phyloP scores from a whole-genome alignment of 1,140 invertebrate genomes.

The Nephotettix cincticeps region DNA sequence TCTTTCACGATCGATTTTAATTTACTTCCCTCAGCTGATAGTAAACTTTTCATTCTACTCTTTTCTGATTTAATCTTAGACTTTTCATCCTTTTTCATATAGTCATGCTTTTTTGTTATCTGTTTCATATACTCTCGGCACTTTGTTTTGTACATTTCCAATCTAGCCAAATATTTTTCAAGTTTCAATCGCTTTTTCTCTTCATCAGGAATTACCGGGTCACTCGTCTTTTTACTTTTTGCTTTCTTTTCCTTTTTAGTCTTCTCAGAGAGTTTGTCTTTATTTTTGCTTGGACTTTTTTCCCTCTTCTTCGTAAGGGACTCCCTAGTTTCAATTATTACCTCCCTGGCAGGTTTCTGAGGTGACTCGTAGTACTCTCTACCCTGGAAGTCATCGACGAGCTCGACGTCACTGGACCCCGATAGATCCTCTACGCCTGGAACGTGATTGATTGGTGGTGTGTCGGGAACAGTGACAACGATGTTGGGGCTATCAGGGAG shows the following conservation, averaged over 20 bases:
- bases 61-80: neutral
- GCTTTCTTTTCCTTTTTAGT: neutral
- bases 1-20: neutral
- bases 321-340: neutral
- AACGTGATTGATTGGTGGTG: neutral
- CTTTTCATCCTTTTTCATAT: conserved; percentile 2
- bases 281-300: neutral
- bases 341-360: conserved; percentile 6
- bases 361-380: neutral
- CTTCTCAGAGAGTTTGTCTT: neutral
- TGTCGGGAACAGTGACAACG: neutral
- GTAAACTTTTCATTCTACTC: neutral
- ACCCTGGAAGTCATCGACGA: neutral
- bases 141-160: neutral
- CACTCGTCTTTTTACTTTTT: neutral
- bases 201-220: neutral
- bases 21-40: neutral
- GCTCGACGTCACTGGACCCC: neutral
- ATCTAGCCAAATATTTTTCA: conserved; percentile 1
- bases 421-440: neutral
- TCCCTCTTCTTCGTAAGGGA: neutral
- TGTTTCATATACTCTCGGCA: neutral
- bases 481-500: conserved; percentile 5
- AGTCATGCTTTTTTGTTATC: neutral
- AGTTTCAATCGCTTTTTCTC: neutral